Conservation (phyloP, 2,113 vertebrate species). For the Sardina pilchardus region DNA sequence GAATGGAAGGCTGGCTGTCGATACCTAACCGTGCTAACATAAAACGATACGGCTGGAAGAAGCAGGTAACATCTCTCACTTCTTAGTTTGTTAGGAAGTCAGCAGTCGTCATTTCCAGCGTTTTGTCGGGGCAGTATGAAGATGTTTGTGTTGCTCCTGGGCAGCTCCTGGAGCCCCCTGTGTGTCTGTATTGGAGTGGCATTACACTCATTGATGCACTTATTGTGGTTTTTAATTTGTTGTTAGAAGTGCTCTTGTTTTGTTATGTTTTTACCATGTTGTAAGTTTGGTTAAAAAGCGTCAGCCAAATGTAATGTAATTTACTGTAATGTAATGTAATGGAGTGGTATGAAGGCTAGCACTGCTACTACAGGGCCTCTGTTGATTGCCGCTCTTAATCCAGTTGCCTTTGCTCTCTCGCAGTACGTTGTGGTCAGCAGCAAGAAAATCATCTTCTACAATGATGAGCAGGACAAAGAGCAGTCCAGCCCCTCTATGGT, state of each 20-base stretch:
- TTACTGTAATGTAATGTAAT: too few species aligned
- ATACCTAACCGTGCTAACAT: constrained; percentile 96
- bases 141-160: neutral
- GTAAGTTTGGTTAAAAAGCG: too few species aligned
- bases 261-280: too few species aligned
- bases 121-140: too few species aligned
- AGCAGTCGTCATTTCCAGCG: neutral
- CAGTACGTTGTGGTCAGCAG: constrained; percentile 98
- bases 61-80: constrained; percentile 79
- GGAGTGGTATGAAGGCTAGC: too few species aligned
- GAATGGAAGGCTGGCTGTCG: constrained; percentile 97
- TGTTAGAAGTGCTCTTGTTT: too few species aligned
- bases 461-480: constrained; percentile 95
- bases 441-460: constrained; percentile 99
- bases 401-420: constrained; percentile 18
- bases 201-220: too few species aligned
- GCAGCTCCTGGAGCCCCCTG: neutral
- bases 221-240: too few species aligned
- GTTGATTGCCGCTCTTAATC: neutral
- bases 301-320: too few species aligned
- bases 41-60: constrained; percentile 97
- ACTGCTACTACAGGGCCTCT: neutral
- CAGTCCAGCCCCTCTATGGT: constrained; percentile 98
- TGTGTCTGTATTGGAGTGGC: neutral
- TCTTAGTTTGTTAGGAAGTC: neutral